Evolutionary conservation across 1,140 invertebrate genomes (phyloP).

Genomic region (Plectus sambesii): DNA sequence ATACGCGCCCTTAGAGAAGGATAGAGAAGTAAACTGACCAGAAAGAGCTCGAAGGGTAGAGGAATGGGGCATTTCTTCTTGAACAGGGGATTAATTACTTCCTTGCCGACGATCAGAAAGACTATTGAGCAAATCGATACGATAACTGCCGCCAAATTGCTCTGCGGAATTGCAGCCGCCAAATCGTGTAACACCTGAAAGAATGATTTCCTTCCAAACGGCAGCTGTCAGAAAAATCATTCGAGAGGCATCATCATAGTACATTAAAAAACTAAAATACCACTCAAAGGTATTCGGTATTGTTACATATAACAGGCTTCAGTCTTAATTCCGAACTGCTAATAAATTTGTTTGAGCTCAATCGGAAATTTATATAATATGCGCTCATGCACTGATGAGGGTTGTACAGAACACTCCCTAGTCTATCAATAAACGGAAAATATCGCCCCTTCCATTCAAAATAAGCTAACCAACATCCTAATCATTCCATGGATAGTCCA

Average conservation of each 20-base stretch:
- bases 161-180: conserved; percentile 33
- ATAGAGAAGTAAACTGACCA: conserved; percentile 46
- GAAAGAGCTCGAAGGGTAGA: conserved; percentile 50
- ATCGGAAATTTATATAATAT: too few species aligned
- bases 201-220: not conserved
- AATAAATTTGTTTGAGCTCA: too few species aligned
- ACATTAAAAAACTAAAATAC: conserved; percentile 19
- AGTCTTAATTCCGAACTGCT: too few species aligned
- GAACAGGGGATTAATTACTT: conserved; percentile 49
- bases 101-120: conserved; percentile 46
- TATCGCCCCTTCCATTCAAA: too few species aligned
- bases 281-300: too few species aligned
- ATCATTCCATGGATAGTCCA: too few species aligned
- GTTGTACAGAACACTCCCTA: too few species aligned
- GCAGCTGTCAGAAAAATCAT: conserved; percentile 1
- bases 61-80: conserved; percentile 49
- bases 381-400: too few species aligned
- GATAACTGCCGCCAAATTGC: conserved; percentile 47
- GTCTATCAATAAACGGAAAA: too few species aligned
- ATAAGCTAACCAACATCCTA: too few species aligned
- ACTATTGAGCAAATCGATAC: conserved; percentile 47
- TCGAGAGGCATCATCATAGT: not conserved
- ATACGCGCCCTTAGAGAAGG: too few species aligned
- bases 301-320: too few species aligned
- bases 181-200: conserved; percentile 6